phyloP scores from a whole-genome alignment of 1,140 invertebrate species.

The Trissolcus basalis region DNA sequence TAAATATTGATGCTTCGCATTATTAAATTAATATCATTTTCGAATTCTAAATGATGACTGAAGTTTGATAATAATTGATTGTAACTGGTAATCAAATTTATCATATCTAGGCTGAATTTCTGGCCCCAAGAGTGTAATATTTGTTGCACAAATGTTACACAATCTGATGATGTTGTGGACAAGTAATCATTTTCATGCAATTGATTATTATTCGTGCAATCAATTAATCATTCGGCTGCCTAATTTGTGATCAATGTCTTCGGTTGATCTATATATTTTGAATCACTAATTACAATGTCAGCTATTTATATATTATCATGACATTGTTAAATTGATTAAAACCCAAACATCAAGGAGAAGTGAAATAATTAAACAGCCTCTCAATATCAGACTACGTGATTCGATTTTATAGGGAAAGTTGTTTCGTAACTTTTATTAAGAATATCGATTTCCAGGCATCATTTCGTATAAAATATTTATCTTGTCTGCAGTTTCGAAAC shows the following conservation, averaged over 20 bases:
- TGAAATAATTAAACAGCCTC: not conserved
- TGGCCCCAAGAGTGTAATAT: not conserved
- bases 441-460: slow-evolving; percentile 5
- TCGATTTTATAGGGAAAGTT: slow-evolving; percentile 11
- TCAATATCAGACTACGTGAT: slow-evolving; percentile 1
- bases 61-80: too few species aligned
- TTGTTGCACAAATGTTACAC: slow-evolving; percentile 21
- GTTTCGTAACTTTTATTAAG: slow-evolving; percentile 14
- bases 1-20: too few species aligned
- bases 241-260: slow-evolving; percentile 25
- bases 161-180: slow-evolving; percentile 18
- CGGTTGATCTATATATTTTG: not conserved
- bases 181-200: slow-evolving; percentile 26
- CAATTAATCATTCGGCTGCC: slow-evolving; percentile 31
- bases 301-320: too few species aligned
- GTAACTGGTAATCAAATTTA: too few species aligned
- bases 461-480: slow-evolving; percentile 13
- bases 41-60: too few species aligned
- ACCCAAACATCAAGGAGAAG: not conserved
- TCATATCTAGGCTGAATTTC: slow-evolving; percentile 11
- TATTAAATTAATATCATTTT: too few species aligned
- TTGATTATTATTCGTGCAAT: slow-evolving; percentile 39
- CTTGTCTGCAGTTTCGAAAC: not conserved
- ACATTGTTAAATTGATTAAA: too few species aligned
- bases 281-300: not conserved